Percentiles rank a stretch among this genome's conserved stretches.
phyloP scores from a whole-genome alignment of 53 echinoderm and acorn worm species.

The Echinometra lucunter region DNA sequence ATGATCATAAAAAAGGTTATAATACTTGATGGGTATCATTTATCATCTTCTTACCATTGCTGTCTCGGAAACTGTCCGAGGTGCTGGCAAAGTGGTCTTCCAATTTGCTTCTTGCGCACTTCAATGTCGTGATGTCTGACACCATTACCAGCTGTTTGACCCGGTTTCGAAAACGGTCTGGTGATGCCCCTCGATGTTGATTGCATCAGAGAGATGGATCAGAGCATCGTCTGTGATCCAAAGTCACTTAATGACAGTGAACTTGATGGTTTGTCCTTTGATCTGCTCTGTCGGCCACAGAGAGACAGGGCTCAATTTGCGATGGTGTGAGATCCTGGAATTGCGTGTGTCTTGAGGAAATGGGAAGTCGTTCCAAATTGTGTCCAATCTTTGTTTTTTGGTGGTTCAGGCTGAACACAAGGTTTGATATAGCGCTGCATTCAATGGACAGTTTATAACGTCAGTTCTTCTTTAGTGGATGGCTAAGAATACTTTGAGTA shows the following conservation, averaged over 20 bases:
- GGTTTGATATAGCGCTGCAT: too few species aligned
- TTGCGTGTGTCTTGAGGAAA: not conserved
- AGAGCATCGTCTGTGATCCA: not conserved
- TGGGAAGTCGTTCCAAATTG: not conserved
- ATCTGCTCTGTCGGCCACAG: not conserved
- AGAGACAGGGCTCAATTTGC: not conserved
- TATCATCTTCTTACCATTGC: not conserved
- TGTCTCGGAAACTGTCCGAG: not conserved
- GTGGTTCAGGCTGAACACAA: too few species aligned
- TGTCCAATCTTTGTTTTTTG: not conserved
- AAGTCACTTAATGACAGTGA: not conserved
- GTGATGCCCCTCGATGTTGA: not conserved
- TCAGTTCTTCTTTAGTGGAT: too few species aligned
- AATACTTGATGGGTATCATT: not conserved
- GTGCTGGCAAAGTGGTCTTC: not conserved
- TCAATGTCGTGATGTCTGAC: not conserved
- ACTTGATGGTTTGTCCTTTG: not conserved
- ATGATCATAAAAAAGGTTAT: too few species aligned
- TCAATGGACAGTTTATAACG: too few species aligned
- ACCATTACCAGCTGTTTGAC: not conserved
- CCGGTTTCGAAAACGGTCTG: not conserved
- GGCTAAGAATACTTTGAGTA: too few species aligned
- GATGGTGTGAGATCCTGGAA: conserved; percentile 1
- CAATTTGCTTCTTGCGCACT: not conserved
- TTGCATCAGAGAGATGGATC: not conserved